Evolutionary conservation across 2,888 invertebrate genomes (phyloP).

Genomic region (Mactromeris polynyma): DNA sequence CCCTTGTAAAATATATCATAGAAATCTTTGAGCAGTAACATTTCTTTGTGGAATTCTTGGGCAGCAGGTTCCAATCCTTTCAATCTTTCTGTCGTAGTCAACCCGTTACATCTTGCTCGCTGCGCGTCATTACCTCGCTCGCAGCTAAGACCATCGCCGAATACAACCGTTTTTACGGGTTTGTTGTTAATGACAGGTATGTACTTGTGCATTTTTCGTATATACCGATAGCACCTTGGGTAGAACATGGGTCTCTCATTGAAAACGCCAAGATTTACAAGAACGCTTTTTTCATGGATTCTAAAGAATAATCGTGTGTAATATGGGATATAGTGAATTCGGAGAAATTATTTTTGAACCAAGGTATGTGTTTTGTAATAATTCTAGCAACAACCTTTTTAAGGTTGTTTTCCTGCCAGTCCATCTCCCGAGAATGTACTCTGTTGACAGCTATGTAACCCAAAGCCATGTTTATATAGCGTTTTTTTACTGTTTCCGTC

Average conservation of each 20-base stretch:
- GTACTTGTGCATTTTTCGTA: constrained; percentile 45
- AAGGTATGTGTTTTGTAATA: constrained; percentile 33
- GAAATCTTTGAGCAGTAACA: constrained; percentile 64
- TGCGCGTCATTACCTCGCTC: constrained; percentile 59
- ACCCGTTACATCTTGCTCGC: constrained; percentile 46
- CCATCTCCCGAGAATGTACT: constrained; percentile 17
- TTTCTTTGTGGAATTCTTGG: constrained; percentile 69
- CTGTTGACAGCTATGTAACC: constrained; percentile 52
- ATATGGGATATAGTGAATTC: constrained; percentile 32
- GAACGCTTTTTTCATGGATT: constrained; percentile 42
- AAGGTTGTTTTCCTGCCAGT: constrained; percentile 19
- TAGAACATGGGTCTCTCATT: constrained; percentile 50
- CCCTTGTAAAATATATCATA: no score
- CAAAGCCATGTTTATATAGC: constrained; percentile 45
- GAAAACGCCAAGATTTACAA: no score
- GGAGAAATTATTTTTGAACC: constrained; percentile 50
- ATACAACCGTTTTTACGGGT: constrained; percentile 46
- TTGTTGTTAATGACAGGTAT: constrained; percentile 40
- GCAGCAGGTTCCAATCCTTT: constrained; percentile 60
- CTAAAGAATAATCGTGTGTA: constrained; percentile 40
- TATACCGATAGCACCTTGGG: constrained; percentile 50
- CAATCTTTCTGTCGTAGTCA: constrained; percentile 47
- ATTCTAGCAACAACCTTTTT: constrained; percentile 36
- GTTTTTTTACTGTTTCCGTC: constrained; percentile 39
- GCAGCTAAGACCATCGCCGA: constrained; percentile 57